These are phyloP conservation scores for Elysia chlorotica DNA, from an alignment of 1,140 invertebrate genomes.

Conservation along the genomic window DNA sequence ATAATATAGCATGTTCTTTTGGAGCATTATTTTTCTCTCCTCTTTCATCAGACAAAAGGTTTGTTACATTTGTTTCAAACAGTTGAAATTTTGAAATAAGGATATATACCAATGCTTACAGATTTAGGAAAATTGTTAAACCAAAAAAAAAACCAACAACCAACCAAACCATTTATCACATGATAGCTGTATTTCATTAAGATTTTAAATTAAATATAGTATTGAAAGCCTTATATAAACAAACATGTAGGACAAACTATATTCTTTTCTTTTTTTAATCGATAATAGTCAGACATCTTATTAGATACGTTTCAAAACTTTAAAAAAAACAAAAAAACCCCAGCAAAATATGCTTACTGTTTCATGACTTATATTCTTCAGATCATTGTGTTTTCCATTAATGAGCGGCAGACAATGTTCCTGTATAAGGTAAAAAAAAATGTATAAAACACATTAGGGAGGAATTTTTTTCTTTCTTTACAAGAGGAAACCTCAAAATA, in stretches of 20 bases:
- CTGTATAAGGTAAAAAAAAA: neutral
- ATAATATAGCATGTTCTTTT: too few species aligned
- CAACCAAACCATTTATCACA: neutral
- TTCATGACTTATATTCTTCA: neutral
- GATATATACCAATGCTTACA: too few species aligned
- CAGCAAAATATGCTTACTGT: conserved; percentile 3
- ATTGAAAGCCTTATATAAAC: neutral
- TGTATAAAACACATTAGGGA: neutral
- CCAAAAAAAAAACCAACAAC: neutral
- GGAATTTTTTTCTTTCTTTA: too few species aligned
- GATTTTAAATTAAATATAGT: neutral
- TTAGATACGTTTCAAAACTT: neutral
- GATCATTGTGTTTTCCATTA: neutral
- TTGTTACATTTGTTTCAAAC: neutral
- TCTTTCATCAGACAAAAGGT: neutral
- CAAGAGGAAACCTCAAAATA: too few species aligned
- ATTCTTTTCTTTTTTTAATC: neutral
- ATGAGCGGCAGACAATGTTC: neutral
- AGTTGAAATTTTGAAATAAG: neutral
- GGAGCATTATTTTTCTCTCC: too few species aligned
- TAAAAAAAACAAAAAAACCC: neutral
- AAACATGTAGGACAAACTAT: neutral
- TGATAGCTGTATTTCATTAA: neutral
- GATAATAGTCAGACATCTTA: neutral
- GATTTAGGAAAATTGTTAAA: neutral